Percentiles rank a stretch among this genome's conserved stretches.
These are phyloP conservation scores for Orchestia grillus DNA, from an alignment of 1,140 invertebrate genomes.

Conservation along the genomic window DNA sequence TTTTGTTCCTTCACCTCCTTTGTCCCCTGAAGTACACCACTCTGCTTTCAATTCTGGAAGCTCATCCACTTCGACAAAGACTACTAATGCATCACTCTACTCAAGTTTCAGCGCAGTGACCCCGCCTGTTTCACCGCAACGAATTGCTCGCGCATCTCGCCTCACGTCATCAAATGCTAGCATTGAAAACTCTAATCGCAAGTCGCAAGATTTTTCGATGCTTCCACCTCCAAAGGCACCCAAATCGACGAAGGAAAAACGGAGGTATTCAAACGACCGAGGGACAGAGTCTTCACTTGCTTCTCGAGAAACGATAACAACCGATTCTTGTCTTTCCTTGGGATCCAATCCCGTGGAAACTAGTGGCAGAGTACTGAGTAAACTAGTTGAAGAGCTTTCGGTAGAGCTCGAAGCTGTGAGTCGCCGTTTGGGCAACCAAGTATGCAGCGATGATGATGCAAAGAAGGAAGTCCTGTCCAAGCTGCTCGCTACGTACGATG, in stretches of 20 bases:
- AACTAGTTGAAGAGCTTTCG: constrained; percentile 66
- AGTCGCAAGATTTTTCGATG: constrained; percentile 18
- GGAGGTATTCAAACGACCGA: not conserved
- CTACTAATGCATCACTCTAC: not conserved
- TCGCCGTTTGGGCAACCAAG: constrained; percentile 47
- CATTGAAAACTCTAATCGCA: not conserved
- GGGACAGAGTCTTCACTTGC: constrained; percentile 7
- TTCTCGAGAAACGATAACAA: constrained; percentile 38
- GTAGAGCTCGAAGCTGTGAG: constrained; percentile 65
- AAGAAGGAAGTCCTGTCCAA: constrained; percentile 66
- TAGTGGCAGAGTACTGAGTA: constrained; percentile 58
- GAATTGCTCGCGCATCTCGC: not conserved
- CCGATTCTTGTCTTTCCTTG: constrained; percentile 59
- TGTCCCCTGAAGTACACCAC: not conserved
- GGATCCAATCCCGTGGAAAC: constrained; percentile 60
- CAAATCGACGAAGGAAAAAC: constrained; percentile 47
- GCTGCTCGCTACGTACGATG: constrained; percentile 66
- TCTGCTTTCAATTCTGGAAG: not conserved
- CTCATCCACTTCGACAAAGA: not conserved
- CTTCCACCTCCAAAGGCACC: constrained; percentile 53
- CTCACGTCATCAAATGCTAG: not conserved
- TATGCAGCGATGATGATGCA: constrained; percentile 54
- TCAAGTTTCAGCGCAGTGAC: not conserved
- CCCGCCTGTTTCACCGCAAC: not conserved
- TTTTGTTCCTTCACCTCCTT: not conserved